These are phyloP conservation scores for Bradypus variegatus DNA, from an alignment of 2,797 vertebrate species.

Conservation along the genomic window DNA sequence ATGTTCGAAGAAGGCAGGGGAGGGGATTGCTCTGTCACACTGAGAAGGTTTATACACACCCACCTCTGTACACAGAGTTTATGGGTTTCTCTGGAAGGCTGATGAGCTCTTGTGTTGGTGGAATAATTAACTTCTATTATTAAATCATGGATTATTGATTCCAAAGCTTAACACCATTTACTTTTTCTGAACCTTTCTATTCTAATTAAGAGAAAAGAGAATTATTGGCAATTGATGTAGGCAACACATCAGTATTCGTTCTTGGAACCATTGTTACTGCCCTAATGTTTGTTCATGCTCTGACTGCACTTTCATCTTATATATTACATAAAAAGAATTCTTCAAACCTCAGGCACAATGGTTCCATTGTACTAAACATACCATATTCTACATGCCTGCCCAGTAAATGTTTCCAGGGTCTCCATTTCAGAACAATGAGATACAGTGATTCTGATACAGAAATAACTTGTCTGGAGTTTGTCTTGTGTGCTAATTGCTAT, in stretches of 20 bases:
- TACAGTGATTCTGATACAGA: slow-evolving; percentile 34
- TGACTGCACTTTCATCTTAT: slow-evolving; percentile 19
- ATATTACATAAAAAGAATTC: not conserved
- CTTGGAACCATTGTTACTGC: not conserved
- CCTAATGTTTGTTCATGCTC: not conserved
- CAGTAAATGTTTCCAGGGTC: slow-evolving; percentile 57
- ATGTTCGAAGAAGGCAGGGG: not conserved
- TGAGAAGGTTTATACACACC: not conserved
- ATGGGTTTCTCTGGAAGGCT: not conserved
- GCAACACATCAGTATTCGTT: not conserved
- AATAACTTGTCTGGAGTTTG: slow-evolving; percentile 48
- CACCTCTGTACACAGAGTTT: not conserved
- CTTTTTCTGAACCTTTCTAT: not conserved
- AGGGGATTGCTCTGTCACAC: not conserved
- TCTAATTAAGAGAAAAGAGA: not conserved
- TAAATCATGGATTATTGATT: slow-evolving; percentile 17
- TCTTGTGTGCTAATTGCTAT: not conserved
- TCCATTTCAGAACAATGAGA: slow-evolving; percentile 40
- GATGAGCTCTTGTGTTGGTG: not conserved
- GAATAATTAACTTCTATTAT: not conserved
- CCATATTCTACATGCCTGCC: slow-evolving; percentile 36
- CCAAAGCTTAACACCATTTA: not conserved
- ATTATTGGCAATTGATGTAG: not conserved
- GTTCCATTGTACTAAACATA: slow-evolving; percentile 59
- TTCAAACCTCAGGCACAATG: slow-evolving; percentile 48